A percentile compares a stretch with the other conserved stretches of the same genome.
phyloP scores from a whole-genome alignment of 1,140 invertebrate genomes.

The Cyclargus thomasi region DNA sequence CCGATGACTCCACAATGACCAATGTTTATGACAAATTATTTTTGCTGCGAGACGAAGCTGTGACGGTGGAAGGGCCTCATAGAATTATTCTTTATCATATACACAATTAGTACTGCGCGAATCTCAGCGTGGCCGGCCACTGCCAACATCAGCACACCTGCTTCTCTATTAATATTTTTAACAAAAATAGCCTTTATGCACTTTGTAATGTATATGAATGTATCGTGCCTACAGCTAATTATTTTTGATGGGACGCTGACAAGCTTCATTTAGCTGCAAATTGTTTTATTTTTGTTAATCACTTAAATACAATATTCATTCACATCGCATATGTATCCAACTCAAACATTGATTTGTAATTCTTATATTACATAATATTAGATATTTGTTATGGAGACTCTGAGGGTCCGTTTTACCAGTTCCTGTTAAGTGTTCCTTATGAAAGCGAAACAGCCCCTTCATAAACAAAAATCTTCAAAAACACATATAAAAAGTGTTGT shows the following conservation, averaged over 20 bases:
- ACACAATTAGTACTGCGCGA: conserved; percentile 60
- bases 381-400: no score
- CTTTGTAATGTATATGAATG: conserved; percentile 24
- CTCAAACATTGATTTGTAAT: no score
- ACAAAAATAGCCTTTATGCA: conserved; percentile 49
- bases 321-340: no score
- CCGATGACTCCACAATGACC: conserved; percentile 41
- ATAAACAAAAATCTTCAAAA: no score
- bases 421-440: no score
- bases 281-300: not conserved
- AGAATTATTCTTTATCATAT: conserved; percentile 52
- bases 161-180: conserved; percentile 68
- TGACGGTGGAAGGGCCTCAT: conserved; percentile 32
- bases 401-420: no score
- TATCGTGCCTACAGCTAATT: conserved; percentile 12
- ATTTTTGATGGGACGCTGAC: not conserved
- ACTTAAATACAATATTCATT: no score
- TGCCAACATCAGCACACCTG: conserved; percentile 66
- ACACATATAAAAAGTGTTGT: no score
- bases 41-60: conserved; percentile 29
- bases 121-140: conserved; percentile 40
- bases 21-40: conserved; percentile 34
- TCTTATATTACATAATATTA: no score
- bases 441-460: no score
- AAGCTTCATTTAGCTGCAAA: not conserved